Conservation (phyloP, 2,888 invertebrate species). For the Stenotaenia linearis region DNA sequence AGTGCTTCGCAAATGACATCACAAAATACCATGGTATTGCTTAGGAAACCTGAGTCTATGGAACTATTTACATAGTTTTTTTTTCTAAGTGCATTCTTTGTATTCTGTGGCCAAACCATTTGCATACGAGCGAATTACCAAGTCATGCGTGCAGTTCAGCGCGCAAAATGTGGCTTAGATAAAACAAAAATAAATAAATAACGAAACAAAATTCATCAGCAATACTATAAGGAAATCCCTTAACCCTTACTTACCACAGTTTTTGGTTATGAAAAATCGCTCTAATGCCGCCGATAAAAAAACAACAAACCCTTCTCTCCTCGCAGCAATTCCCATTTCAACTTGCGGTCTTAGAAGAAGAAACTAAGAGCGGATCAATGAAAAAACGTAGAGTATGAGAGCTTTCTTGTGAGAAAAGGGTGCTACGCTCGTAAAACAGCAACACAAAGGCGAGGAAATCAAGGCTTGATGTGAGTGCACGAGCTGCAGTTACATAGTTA, state of each 20-base stretch:
- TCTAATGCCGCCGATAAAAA: not conserved
- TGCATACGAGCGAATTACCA: not conserved
- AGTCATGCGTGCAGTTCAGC: not conserved
- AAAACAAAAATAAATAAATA: not conserved
- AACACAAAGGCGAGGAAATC: not conserved
- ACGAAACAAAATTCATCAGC: not conserved
- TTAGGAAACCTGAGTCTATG: not conserved
- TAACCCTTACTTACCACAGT: not conserved
- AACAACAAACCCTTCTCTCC: not conserved
- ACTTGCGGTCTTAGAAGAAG: not conserved
- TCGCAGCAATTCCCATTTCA: not conserved
- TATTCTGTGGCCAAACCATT: not conserved
- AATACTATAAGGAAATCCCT: not conserved
- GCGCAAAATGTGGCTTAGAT: not conserved
- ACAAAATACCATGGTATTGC: not conserved
- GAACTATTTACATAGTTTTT: constrained; percentile 7
- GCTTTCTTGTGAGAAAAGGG: not conserved
- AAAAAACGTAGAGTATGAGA: not conserved
- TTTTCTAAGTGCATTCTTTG: constrained; percentile 9
- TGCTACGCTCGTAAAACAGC: not conserved
- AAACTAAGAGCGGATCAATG: not conserved
- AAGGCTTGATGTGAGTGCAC: not conserved
- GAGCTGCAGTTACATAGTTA: not conserved
- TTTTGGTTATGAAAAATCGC: not conserved
- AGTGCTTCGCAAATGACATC: not conserved